Base-by-base conservation (phyloP, 2,888 invertebrate species). In the Synanthedon formicaeformis region DNA sequence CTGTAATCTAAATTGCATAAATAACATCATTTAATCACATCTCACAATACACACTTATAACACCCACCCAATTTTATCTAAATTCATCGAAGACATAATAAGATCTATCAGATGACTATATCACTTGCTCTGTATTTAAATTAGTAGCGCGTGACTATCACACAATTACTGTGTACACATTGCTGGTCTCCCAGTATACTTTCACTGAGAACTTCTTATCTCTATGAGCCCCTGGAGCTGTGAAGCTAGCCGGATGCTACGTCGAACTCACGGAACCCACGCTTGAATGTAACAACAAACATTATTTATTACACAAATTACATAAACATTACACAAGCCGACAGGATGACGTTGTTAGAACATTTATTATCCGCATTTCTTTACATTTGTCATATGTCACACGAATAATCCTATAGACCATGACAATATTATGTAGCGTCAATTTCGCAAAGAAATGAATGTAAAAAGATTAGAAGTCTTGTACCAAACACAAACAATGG, bases 121-220 rank as follows among this genome's bases (percentile, higher is more conserved):
- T 34, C 34, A 34, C 34, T 34, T 34, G 10, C 34, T 8, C 67
- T 69, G 70, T 73, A 77, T 79, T 79, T 69, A 77, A 76, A 78
- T 76, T 73, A 73, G 71, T 71, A 63, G 58, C 80, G 73, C 81
- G 75, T 79, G 79, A 78, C 78, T 63, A 69, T 72, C 73, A 67
- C 60, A 71, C 66, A 75, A 77, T 74, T 73, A 74, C 34, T 77
- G 73, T 67, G 60, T 62, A 64, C 60, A 61, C 60, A 66, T 59
- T 59, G 55, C 60, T 63, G 66, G 68, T 69, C 67, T 64, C 65
- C 64, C 61, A 60, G 57, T 61, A 64, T 59, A 78, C 81, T 80
- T 81, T 80, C 79, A 73, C 80, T 75, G 67, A 41, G 60, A 48
- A 54, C 59, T 67, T 56, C 56, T 57, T 62, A 58, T 60, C 69